Base-by-base conservation (phyloP, 2,113 vertebrate genomes). In the Burhinus bistriatus region DNA sequence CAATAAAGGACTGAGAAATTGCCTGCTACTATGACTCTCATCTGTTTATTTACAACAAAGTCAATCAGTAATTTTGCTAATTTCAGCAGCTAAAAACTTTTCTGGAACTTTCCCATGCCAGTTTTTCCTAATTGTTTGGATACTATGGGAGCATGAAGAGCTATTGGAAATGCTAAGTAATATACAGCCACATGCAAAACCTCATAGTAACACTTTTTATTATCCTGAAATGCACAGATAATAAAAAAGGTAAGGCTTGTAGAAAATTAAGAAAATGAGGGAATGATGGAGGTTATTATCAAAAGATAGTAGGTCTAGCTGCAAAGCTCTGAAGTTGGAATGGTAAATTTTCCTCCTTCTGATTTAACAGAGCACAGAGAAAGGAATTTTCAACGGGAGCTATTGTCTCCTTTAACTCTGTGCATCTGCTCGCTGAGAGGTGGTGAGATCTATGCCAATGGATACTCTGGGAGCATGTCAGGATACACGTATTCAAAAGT, bases 61-160 rank as follows among this genome's bases (percentile, higher is more conserved):
- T 59, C 44, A 86, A 69, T 83, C 0, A 0, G 14, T 70, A 91
- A 93, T 91, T 95, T 91, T 95, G 78, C 13, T 94, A 93, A 94
- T 96, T 95, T 95, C 94, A 96, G 45, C 66, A 93, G 64, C 30
- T 93, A 45, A 80, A 92, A 97, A 92, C 40, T 90, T 95, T 58
- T 66, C 36, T 73, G 69, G 62, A 87, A 79, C 49, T 85, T 95
- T 76, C 44, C 18, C n/a, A 45, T 83, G 70, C 34, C 78, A 94
- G 26, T 45, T 89, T 96, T 95, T 91, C 45, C 54, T 91, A 93
- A 88, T 88, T 80, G 34, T 84, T 89, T 94, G 42, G 42, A 51
- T 94, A 89, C 52, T 89, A 36, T 25, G 58, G 66, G 51, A 27
- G 14, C 78, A 77, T 40, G 54, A 91, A 93, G 45, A 91, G 15